A percentile compares a stretch with the other conserved stretches of the same genome.
Conservation (phyloP, 2,113 vertebrate species). For the Phalacrocorax aristotelis region DNA sequence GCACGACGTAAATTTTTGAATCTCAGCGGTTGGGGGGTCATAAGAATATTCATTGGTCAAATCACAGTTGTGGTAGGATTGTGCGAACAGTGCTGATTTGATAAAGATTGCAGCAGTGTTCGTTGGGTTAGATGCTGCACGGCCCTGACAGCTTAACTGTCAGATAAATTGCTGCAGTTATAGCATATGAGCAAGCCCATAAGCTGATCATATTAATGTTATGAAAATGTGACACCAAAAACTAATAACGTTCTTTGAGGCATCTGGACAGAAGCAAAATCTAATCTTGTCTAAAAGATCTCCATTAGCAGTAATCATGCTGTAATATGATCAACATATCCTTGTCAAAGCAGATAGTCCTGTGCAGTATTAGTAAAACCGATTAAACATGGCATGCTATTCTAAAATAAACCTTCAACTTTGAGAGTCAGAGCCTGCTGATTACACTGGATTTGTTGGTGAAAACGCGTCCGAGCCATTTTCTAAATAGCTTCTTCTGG, state of each 20-base stretch:
- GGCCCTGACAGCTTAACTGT: conserved; percentile 55
- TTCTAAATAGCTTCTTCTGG: background rate
- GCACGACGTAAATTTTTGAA: background rate
- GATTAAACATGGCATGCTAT: conserved; percentile 33
- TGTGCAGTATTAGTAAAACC: conserved; percentile 10
- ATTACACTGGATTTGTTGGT: background rate
- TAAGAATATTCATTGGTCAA: conserved; percentile 1
- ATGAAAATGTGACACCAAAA: conserved; percentile 32
- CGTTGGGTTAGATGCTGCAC: conserved; percentile 12
- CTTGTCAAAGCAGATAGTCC: conserved; percentile 38
- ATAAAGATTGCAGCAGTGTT: conserved; percentile 14
- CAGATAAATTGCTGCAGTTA: conserved; percentile 55
- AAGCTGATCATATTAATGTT: conserved; percentile 48
- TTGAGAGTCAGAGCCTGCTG: background rate
- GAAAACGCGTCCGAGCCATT: background rate
- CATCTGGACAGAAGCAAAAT: conserved; percentile 46
- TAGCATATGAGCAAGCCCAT: conserved; percentile 34
- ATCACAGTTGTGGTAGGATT: background rate
- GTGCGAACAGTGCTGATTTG: background rate
- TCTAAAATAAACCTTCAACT: conserved; percentile 26
- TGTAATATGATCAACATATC: conserved; percentile 54
- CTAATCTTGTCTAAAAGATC: conserved; percentile 51
- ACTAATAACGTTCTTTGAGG: conserved; percentile 56
- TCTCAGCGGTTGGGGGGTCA: background rate
- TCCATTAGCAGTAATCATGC: conserved; percentile 53